These are phyloP conservation scores for Laupala kohalensis DNA, from an alignment of 1,140 invertebrate genomes.

Conservation along the genomic window DNA sequence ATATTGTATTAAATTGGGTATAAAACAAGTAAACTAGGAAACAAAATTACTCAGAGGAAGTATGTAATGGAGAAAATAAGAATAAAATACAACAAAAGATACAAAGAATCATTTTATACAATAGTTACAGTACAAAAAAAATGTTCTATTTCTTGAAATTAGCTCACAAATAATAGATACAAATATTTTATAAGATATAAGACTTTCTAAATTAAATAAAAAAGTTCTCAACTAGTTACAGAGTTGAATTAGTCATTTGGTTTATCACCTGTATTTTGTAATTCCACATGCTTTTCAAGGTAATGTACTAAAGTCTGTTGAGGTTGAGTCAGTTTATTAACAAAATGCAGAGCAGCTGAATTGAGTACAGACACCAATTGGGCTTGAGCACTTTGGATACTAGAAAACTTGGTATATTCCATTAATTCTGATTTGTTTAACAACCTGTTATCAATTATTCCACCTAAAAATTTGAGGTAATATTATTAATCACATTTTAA, in stretches of 20 bases:
- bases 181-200: too few species aligned
- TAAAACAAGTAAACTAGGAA: neutral
- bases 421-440: slow-evolving; percentile 19
- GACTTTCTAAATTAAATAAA: too few species aligned
- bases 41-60: too few species aligned
- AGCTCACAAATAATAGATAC: too few species aligned
- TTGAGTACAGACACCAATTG: slow-evolving; percentile 18
- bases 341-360: slow-evolving; percentile 9
- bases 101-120: too few species aligned
- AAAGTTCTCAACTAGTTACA: too few species aligned
- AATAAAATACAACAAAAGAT: too few species aligned
- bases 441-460: slow-evolving; percentile 19
- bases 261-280: neutral
- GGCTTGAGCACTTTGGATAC: slow-evolving; percentile 19
- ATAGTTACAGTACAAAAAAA: too few species aligned
- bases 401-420: slow-evolving; percentile 17
- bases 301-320: slow-evolving; percentile 15
- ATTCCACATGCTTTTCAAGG: slow-evolving; percentile 4
- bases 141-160: too few species aligned
- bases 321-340: slow-evolving; percentile 13
- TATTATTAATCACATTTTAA: neutral
- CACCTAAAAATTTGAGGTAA: slow-evolving; percentile 15
- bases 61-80: too few species aligned
- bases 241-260: too few species aligned
- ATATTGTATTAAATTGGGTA: neutral